These are phyloP conservation scores for Tangara arthus DNA, from an alignment of 2,797 vertebrate species.

Conservation along the genomic window DNA sequence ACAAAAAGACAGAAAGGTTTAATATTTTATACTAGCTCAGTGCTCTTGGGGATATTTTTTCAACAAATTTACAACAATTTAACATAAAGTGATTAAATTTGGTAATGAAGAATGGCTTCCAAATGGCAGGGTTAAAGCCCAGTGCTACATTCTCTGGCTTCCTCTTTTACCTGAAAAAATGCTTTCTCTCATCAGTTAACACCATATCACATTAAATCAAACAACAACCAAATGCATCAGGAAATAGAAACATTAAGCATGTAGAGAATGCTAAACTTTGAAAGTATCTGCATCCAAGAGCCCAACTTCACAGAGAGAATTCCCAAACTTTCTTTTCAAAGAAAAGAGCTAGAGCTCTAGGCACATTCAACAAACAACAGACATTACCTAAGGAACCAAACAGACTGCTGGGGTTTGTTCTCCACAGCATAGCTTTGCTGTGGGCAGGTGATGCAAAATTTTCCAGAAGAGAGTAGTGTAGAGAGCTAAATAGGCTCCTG, in stretches of 20 bases:
- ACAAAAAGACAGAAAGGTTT: neutral
- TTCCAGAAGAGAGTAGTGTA: neutral
- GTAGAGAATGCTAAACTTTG: neutral
- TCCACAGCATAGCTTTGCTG: neutral
- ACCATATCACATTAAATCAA: neutral
- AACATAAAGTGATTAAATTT: neutral
- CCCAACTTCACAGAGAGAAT: neutral
- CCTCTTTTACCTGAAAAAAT: neutral
- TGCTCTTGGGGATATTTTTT: neutral
- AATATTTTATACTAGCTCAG: constrained; percentile 30
- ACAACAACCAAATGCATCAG: neutral
- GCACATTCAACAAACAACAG: neutral
- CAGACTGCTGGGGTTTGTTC: neutral
- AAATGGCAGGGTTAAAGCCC: neutral
- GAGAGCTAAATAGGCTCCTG: neutral
- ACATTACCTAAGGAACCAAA: neutral
- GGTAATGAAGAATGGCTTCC: neutral
- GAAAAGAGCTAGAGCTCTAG: neutral
- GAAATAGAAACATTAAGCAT: neutral
- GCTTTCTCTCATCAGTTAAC: neutral
- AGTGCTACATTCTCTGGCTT: neutral
- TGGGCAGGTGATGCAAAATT: neutral
- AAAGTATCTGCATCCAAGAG: neutral
- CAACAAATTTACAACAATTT: neutral
- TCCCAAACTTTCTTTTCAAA: neutral